phyloP scores from a whole-genome alignment of 1,140 invertebrate species.

The Danaus melanippus region DNA sequence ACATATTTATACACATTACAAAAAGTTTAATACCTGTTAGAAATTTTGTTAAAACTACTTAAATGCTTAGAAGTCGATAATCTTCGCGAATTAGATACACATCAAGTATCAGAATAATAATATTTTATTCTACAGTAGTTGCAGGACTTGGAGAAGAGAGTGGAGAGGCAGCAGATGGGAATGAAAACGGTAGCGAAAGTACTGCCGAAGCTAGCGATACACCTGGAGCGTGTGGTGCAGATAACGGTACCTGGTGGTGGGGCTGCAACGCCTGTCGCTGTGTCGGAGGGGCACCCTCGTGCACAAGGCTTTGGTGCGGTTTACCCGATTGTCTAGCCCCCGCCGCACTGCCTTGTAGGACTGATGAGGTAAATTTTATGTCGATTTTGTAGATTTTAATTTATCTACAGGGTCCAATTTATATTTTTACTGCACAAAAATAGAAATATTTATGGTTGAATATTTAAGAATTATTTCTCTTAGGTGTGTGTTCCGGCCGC shows the following conservation, averaged over 20 bases:
- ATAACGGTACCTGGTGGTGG: constrained; percentile 78
- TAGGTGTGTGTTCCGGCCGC: constrained; percentile 85
- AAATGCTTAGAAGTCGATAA: no score
- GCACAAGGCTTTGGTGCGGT: constrained; percentile 90
- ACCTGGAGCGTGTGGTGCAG: constrained; percentile 34
- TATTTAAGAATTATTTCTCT: neutral
- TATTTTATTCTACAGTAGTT: constrained; percentile 27
- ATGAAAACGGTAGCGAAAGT: constrained; percentile 83
- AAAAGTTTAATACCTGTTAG: no score
- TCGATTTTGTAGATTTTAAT: no score
- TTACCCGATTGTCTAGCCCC: constrained; percentile 82
- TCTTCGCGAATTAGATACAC: no score
- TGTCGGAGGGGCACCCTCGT: constrained; percentile 79
- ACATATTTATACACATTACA: no score
- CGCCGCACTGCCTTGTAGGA: constrained; percentile 69
- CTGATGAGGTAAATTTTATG: constrained; percentile 67
- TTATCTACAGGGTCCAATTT: no score
- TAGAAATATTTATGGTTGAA: no score
- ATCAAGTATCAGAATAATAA: no score
- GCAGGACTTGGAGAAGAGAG: constrained; percentile 78
- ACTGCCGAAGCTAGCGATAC: constrained; percentile 39
- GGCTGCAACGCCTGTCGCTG: constrained; percentile 88
- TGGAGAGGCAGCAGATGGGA: constrained; percentile 82
- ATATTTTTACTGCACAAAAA: no score
- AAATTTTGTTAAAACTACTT: no score